Conservation (phyloP, 2,888 invertebrate genomes). For the Tetranychus truncatus region DNA sequence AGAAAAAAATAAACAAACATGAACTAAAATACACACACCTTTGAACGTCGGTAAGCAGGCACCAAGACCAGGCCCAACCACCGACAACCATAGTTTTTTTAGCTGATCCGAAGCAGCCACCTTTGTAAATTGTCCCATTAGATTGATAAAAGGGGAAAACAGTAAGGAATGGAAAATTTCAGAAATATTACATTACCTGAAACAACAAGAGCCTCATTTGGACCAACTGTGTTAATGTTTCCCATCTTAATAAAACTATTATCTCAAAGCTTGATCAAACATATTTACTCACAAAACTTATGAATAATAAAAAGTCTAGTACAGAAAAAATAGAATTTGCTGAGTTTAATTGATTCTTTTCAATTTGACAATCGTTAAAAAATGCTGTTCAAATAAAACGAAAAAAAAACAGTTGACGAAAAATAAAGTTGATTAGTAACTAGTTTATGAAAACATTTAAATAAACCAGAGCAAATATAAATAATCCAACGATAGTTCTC, state of each 20-base stretch:
- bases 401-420: no score
- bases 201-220: constrained; percentile 90
- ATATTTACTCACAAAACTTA: no score
- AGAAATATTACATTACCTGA: constrained; percentile 38
- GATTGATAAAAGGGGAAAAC: not conserved
- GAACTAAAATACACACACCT: constrained; percentile 27
- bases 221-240: constrained; percentile 89
- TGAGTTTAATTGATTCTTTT: no score
- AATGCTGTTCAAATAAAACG: no score
- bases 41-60: constrained; percentile 88
- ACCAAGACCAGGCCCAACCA: constrained; percentile 97
- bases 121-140: constrained; percentile 37
- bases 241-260: constrained; percentile 47
- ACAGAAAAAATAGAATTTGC: no score
- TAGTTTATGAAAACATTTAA: no score
- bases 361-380: no score
- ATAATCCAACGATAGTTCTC: no score
- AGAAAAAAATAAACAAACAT: not conserved
- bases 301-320: no score
- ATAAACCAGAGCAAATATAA: no score
- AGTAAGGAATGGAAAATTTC: not conserved
- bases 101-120: constrained; percentile 81
- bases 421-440: no score
- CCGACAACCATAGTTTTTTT: constrained; percentile 79
- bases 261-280: no score